Evolutionary conservation across 1,140 invertebrate genomes (phyloP), one percentile per base, ranked within the genome.

Genomic region (Apolygus lucorum): DNA sequence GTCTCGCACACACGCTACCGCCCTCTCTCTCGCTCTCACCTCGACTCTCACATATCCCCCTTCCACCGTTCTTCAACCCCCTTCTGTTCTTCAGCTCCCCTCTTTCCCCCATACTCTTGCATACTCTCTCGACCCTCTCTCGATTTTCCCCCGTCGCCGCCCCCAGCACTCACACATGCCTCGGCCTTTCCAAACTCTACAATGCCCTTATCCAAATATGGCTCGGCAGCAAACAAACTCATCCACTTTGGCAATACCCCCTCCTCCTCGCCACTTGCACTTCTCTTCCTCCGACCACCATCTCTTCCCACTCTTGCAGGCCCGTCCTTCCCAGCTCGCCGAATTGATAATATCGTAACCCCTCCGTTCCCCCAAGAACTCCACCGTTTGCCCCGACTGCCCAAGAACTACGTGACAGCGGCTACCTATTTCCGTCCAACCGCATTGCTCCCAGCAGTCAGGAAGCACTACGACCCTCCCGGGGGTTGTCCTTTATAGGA

Each of bases 201-300:
- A 62, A 62, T 62, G 54, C 54, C 54, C 54, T 62, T 62, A 62
- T 62, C 14, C 54, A 62, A 62, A 62, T 62, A 62, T 62, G 54
- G 54, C 54, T 62, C 54, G 14, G 54, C 54, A 62, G 54, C 54
- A 62, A 62, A 62, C 54, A 62, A 62, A 62, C 24, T 62, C 54
- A 62, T 62, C 54, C 54, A 62, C 54, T 62, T 62, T 62, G 54
- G 54, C 54, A 62, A 62, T 62, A 62, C 14, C 22, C 54, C 4
- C 54, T 22, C 54, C 34, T 17, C 34, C 17, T 17, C 34, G 34
- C 34, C 34, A 49, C 34, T 17, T 49, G 34, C 34, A 49, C 34
- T 17, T 49, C 34, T 8, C 34, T 49, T 49, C 17, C 34, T 17
- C 34, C 17, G 34, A 11, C 34, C 8, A 49, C 34, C 34, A 11